These are phyloP conservation scores for Melanotaenia pygmaea DNA, from an alignment of 2,797 vertebrate species.

Conservation along the genomic window DNA sequence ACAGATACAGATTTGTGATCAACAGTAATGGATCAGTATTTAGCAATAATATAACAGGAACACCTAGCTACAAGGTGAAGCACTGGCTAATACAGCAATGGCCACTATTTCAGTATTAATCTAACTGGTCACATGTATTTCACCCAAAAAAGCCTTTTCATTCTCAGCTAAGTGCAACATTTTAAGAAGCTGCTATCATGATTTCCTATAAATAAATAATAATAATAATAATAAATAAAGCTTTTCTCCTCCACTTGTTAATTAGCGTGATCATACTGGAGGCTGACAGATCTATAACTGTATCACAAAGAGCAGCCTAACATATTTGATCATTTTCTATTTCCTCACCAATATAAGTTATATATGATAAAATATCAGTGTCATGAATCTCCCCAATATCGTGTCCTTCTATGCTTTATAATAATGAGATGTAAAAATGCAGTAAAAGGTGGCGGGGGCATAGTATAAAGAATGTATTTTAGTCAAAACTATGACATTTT, in stretches of 20 bases:
- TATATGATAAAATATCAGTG: background rate
- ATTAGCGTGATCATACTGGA: slow-evolving; percentile 12
- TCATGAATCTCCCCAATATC: slow-evolving; percentile 2
- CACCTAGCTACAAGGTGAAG: slow-evolving; percentile 8
- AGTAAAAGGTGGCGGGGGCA: no score
- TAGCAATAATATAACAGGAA: slow-evolving; percentile 7
- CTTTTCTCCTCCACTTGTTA: slow-evolving; percentile 9
- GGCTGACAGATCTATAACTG: slow-evolving; percentile 1
- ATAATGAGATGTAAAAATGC: background rate
- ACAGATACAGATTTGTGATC: slow-evolving; percentile 28
- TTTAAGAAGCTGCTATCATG: slow-evolving; percentile 14
- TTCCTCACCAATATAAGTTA: no score
- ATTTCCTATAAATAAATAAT: slow-evolving; percentile 22
- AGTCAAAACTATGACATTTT: no score
- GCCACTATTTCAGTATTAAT: slow-evolving; percentile 15
- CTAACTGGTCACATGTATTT: slow-evolving; percentile 8
- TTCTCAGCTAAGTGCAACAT: slow-evolving; percentile 10
- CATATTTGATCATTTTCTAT: no score
- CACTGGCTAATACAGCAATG: slow-evolving; percentile 16
- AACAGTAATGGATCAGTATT: slow-evolving; percentile 24
- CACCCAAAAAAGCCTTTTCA: background rate
- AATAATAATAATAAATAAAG: background rate
- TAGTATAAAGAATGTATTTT: no score
- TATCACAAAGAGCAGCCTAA: background rate
- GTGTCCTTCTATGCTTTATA: background rate